Base-by-base conservation (phyloP, 2,888 invertebrate species). In the Biston stratarius region DNA sequence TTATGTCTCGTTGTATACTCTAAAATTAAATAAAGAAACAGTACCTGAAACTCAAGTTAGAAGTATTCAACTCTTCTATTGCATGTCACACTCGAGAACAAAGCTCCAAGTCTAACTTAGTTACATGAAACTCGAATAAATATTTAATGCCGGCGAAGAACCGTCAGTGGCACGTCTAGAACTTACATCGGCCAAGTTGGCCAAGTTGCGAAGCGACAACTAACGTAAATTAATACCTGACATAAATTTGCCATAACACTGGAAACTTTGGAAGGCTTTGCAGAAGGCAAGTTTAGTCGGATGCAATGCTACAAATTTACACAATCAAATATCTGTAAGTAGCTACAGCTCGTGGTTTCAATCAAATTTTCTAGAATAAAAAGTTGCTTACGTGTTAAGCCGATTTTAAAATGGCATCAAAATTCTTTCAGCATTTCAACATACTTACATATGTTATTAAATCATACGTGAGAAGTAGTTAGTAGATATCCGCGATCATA, bases 161-260 rank as follows among this genome's bases (percentile, higher is more conserved):
- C 85, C 87, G 82, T 84, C 86, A 77, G 72, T 75, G 75, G 72
- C 80, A 76, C 80, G 83, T 80, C 82, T 78, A 72, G 75, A 82
- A 86, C 83, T 87, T 83, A 77, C 83, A 79, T 78, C 80, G 79
- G 76, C 77, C 81, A 83, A 83, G 84, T 83, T 74, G 70, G 65
- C 66, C 48, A 69, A 73, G 70, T 68, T 73, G 48, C 59, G 70
- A 81, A 78, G 86, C 86, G 84, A 87, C 90, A 88, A 90, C 91
- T 88, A 87, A 86, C 87, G 86, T 92, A 91, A 93, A 92, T 93
- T 93, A 93, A 92, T 94, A 91, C 91, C 92, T 91, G 93, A 91
- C 93, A 92, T 92, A 90, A 93, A 93, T 94, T 92, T 92, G 92
- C 92, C 92, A 92, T 92, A 91, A 90, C 88, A 87, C 84, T 79